Percentiles rank a stretch among this genome's conserved stretches.
Conservation (phyloP, 2,113 vertebrate species). For the Poeciliopsis retropinna region DNA sequence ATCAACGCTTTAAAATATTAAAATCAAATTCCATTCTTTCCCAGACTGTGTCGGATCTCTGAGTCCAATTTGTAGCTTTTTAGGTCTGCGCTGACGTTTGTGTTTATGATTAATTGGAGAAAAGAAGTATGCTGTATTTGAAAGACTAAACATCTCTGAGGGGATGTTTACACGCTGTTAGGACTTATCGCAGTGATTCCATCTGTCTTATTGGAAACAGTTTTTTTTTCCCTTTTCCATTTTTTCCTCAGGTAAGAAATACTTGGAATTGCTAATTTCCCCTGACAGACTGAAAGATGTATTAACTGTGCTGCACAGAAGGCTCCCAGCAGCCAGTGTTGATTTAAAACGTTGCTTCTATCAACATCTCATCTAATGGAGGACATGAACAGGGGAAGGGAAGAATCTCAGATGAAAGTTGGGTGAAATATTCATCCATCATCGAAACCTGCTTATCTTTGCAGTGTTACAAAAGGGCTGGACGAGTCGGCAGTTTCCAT, state of each 20-base stretch:
- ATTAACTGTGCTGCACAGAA: neutral
- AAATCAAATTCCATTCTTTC: neutral
- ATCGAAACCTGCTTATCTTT: too few species aligned
- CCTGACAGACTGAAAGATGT: neutral
- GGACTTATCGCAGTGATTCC: neutral
- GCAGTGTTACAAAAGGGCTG: too few species aligned
- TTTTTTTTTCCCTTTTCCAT: neutral
- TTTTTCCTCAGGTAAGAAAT: neutral
- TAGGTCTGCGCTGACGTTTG: neutral
- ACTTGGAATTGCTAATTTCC: conserved; percentile 9
- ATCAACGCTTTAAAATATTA: neutral
- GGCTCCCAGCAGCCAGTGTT: neutral
- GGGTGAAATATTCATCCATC: neutral
- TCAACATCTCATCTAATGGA: neutral
- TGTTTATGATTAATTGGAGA: neutral
- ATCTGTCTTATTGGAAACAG: conserved; percentile 2
- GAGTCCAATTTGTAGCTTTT: neutral
- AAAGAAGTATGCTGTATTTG: neutral
- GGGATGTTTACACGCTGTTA: neutral
- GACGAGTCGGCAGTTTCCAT: too few species aligned
- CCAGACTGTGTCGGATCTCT: neutral
- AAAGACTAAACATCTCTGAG: neutral
- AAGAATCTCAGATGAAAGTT: neutral
- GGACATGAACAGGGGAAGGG: neutral
- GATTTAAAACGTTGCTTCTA: neutral